Evolutionary conservation across 2,888 invertebrate genomes (phyloP).

Genomic region (Chesias legatella): DNA sequence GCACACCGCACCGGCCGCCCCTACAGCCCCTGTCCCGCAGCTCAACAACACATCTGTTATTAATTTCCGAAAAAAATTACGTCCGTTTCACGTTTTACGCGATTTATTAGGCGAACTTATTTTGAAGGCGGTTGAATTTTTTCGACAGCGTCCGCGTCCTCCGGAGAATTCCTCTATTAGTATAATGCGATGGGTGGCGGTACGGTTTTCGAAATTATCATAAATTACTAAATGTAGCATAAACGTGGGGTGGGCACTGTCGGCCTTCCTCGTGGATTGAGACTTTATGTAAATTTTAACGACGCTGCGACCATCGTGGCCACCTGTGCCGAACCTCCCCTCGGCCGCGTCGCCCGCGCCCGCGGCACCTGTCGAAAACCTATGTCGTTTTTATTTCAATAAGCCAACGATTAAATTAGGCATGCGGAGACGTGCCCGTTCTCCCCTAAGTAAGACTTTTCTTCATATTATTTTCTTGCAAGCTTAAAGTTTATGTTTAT

Average conservation of each 20-base stretch:
- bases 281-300: slow-evolving; percentile 82
- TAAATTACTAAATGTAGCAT: slow-evolving; percentile 82
- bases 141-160: slow-evolving; percentile 54
- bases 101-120: slow-evolving; percentile 77
- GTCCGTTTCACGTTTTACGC: slow-evolving; percentile 62
- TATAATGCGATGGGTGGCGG: slow-evolving; percentile 80
- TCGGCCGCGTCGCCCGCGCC: slow-evolving; percentile 45
- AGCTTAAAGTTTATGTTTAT: slow-evolving; percentile 24
- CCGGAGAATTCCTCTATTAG: slow-evolving; percentile 74
- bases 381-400: slow-evolving; percentile 80
- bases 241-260: slow-evolving; percentile 76
- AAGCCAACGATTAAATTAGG: slow-evolving; percentile 78
- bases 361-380: slow-evolving; percentile 78
- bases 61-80: slow-evolving; percentile 70
- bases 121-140: slow-evolving; percentile 68
- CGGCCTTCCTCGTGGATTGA: slow-evolving; percentile 75
- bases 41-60: slow-evolving; percentile 78
- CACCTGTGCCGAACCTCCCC: slow-evolving; percentile 69
- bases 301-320: slow-evolving; percentile 78
- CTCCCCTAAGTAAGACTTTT: slow-evolving; percentile 42
- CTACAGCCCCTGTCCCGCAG: slow-evolving; percentile 45
- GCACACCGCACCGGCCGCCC: slow-evolving; percentile 54
- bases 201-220: slow-evolving; percentile 79
- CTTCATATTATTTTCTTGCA: slow-evolving; percentile 45
- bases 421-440: slow-evolving; percentile 64